A percentile compares a stretch with the other conserved stretches of the same genome.
phyloP scores from a whole-genome alignment of 2,888 invertebrate species.

The Alloscopus bannaensis region DNA sequence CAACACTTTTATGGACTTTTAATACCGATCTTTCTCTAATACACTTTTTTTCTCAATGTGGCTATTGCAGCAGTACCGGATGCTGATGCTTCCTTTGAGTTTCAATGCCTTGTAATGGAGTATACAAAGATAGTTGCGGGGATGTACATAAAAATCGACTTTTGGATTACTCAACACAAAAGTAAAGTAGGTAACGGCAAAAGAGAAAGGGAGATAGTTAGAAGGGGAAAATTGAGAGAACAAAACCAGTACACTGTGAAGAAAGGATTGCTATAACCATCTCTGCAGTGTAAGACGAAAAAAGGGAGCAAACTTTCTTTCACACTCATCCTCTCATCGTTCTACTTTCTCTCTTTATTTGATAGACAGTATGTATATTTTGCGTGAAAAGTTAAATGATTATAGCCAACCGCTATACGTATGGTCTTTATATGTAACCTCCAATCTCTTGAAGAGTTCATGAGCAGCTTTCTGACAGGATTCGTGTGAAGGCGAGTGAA shows the following conservation, averaged over 20 bases:
- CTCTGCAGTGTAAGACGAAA: background rate
- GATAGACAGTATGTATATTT: conserved; percentile 51
- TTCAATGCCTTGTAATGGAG: too few species aligned
- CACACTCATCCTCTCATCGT: conserved; percentile 23
- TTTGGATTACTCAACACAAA: conserved; percentile 36
- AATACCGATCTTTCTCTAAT: background rate
- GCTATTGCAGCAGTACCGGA: too few species aligned
- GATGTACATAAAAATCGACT: conserved; percentile 51
- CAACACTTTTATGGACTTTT: background rate
- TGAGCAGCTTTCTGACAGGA: conserved; percentile 2
- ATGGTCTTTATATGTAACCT: too few species aligned
- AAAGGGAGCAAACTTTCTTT: conserved; percentile 36
- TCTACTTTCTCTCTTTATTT: conserved; percentile 50
- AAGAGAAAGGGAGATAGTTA: conserved; percentile 2
- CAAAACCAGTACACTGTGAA: conserved; percentile 28
- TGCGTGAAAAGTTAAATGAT: conserved; percentile 44
- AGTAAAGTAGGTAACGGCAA: conserved; percentile 20
- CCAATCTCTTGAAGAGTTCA: conserved; percentile 20
- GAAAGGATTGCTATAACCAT: conserved; percentile 51
- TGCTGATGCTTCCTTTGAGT: too few species aligned
- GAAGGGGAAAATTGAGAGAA: too few species aligned
- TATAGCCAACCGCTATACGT: conserved; percentile 12
- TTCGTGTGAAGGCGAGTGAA: background rate
- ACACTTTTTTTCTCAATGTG: too few species aligned
- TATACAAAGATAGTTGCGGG: conserved; percentile 9